Percentiles rank a stretch among this genome's conserved stretches.
phyloP scores from a whole-genome alignment of 2,113 vertebrate species.

The Lophura nycthemera region DNA sequence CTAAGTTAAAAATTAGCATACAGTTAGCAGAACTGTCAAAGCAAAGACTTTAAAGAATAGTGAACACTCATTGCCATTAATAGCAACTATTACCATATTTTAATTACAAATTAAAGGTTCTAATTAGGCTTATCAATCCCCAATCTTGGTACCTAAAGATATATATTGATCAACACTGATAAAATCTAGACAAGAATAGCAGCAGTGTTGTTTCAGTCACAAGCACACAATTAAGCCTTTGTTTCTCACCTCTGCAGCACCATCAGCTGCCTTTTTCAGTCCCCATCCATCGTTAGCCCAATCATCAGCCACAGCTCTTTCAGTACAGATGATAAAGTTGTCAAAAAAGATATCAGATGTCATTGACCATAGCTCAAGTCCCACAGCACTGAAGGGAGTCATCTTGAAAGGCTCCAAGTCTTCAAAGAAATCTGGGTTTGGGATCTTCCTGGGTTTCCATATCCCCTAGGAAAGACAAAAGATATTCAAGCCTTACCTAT shows the following conservation, averaged over 20 bases:
- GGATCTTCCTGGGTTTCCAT: constrained; percentile 96
- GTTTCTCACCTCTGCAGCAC: constrained; percentile 89
- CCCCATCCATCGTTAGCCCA: constrained; percentile 95
- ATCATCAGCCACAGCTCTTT: constrained; percentile 88
- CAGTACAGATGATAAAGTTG: constrained; percentile 93
- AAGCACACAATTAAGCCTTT: neutral
- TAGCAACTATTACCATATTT: neutral
- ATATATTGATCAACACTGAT: neutral
- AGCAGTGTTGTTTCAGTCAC: neutral
- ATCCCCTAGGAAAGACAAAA: constrained; percentile 83
- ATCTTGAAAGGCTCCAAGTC: constrained; percentile 95
- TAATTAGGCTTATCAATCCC: neutral
- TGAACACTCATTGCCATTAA: neutral
- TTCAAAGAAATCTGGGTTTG: constrained; percentile 96
- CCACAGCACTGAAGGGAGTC: constrained; percentile 91
- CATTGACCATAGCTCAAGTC: constrained; percentile 99
- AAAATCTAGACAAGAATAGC: neutral
- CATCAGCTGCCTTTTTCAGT: constrained; percentile 95
- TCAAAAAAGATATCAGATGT: constrained; percentile 98
- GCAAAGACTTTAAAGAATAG: neutral
- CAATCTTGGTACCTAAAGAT: neutral
- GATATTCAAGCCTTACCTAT: neutral
- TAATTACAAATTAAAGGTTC: neutral
- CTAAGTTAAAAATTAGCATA: neutral
- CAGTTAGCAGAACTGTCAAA: neutral